Conservation (phyloP, 2,888 invertebrate genomes). For the Shargacucullia verbasci region DNA sequence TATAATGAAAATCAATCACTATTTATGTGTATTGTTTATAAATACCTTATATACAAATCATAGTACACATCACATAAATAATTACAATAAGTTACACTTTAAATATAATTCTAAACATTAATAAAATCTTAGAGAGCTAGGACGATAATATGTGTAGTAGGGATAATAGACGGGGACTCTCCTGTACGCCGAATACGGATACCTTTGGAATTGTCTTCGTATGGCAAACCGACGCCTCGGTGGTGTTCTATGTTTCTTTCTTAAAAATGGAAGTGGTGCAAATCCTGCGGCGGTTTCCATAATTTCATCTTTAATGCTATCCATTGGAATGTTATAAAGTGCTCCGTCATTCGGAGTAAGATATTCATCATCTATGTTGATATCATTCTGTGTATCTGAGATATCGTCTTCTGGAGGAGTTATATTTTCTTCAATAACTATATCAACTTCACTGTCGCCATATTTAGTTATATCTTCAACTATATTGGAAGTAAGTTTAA, state of each 20-base stretch:
- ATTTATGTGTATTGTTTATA: conserved; percentile 24
- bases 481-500: conserved; percentile 33
- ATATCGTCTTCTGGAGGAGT: conserved; percentile 47
- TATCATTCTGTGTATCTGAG: conserved; percentile 60
- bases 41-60: background rate
- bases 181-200: conserved; percentile 65
- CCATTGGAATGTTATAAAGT: conserved; percentile 62
- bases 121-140: conserved; percentile 81
- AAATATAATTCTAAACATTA: conserved; percentile 44
- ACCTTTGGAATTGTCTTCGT: conserved; percentile 70
- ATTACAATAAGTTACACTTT: conserved; percentile 51
- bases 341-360: conserved; percentile 52
- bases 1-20: conserved; percentile 61
- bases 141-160: conserved; percentile 73
- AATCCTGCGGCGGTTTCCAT: conserved; percentile 83
- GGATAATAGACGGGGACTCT: conserved; percentile 70
- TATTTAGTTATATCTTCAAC: conserved; percentile 46
- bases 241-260: conserved; percentile 61
- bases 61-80: conserved; percentile 30
- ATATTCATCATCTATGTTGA: conserved; percentile 55
- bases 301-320: conserved; percentile 73
- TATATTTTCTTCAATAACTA: conserved; percentile 70
- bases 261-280: conserved; percentile 70
- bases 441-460: conserved; percentile 62
- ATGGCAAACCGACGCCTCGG: conserved; percentile 64